Percentiles rank a stretch among this genome's conserved stretches.
phyloP scores from a whole-genome alignment of 2,797 vertebrate genomes.

The Austrolebias charrua region DNA sequence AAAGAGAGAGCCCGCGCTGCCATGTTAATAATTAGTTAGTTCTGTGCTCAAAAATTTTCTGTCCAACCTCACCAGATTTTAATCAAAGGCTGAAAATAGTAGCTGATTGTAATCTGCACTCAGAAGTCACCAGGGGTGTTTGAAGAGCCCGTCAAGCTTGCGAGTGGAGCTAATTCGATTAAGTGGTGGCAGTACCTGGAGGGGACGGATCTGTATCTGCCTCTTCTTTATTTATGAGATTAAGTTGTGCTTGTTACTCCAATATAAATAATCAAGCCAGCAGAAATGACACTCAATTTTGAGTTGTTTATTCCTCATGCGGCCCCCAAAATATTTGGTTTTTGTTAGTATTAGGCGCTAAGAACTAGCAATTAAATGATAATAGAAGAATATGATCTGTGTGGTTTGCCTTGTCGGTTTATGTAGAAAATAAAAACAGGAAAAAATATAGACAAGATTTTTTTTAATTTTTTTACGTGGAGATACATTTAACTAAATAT shows the following conservation, averaged over 20 bases:
- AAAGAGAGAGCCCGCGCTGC: conserved; percentile 50
- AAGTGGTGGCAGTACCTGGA: conserved; percentile 81
- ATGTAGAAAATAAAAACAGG: too few relatives aligned
- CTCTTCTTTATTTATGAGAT: conserved; percentile 83
- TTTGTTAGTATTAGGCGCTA: not conserved
- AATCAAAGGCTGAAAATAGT: conserved; percentile 84
- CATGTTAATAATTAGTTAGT: conserved; percentile 81
- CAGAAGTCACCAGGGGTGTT: conserved; percentile 84
- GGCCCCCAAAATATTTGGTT: conserved; percentile 37
- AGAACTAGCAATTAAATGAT: not conserved
- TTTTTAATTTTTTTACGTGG: too few relatives aligned
- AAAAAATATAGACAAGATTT: too few relatives aligned
- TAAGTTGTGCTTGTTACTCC: conserved; percentile 79
- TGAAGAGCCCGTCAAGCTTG: conserved; percentile 80
- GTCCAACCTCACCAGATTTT: conserved; percentile 81
- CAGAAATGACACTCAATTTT: conserved; percentile 75
- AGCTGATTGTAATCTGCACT: conserved; percentile 84
- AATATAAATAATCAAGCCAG: conserved; percentile 81
- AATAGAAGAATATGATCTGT: too few relatives aligned
- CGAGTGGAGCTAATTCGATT: conserved; percentile 83
- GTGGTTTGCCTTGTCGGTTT: too few relatives aligned
- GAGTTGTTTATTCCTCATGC: conserved; percentile 63
- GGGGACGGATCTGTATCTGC: conserved; percentile 79
- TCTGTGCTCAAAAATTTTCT: conserved; percentile 69
- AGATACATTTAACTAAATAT: too few relatives aligned